Base-by-base conservation (phyloP, 2,113 vertebrate genomes). In the Fulmarus glacialis region DNA sequence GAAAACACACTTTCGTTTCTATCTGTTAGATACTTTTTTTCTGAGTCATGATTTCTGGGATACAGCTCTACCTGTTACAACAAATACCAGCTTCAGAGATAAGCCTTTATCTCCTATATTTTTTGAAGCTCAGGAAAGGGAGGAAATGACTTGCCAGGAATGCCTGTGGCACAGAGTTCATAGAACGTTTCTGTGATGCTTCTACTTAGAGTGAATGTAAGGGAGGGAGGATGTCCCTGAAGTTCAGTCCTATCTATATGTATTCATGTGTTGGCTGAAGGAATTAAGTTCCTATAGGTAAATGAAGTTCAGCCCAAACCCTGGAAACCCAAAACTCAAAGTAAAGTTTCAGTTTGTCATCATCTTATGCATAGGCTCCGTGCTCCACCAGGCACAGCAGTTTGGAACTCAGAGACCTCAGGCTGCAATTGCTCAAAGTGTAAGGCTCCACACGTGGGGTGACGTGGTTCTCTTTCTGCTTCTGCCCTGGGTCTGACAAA, bases 371-470 rank as follows among this genome's bases (percentile, higher is more conserved):
- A 21, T 16, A 29, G 36, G 12, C 4, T 92, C 26, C 2, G 2
- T 63, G 29, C 12, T 88, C 6, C 19, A 4, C 8, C 24, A 60
- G 62, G 19, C 27, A 38, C 14, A 58, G 17, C 9, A 43, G 5
- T 90, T 24, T 75, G 30, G 58, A 88, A 93, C 77, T 36, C 30
- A 56, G 58, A 90, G 45, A 74, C 2, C 23, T 72, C 62, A 47
- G 29, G 13, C 43, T 79, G 26, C 34, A 56, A 15, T 24, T 85
- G 24, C 64, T 55, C 17, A 36, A 34, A 75, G 21, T 34, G 48
- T 52, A n/a, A 47, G 34, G 3, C 16, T 68, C 18, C 36, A 43
- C 23, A 22, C 0, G 1, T 14, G 3, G 12, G 17, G 9, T 47
- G 34, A 36, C 60, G 38, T 34, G 26, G 15, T 29, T 82, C 74